A percentile compares a stretch with the other conserved stretches of the same genome.
These are phyloP conservation scores for Pseudeuparius sepicola DNA, from an alignment of 2,888 invertebrate species.

Conservation along the genomic window DNA sequence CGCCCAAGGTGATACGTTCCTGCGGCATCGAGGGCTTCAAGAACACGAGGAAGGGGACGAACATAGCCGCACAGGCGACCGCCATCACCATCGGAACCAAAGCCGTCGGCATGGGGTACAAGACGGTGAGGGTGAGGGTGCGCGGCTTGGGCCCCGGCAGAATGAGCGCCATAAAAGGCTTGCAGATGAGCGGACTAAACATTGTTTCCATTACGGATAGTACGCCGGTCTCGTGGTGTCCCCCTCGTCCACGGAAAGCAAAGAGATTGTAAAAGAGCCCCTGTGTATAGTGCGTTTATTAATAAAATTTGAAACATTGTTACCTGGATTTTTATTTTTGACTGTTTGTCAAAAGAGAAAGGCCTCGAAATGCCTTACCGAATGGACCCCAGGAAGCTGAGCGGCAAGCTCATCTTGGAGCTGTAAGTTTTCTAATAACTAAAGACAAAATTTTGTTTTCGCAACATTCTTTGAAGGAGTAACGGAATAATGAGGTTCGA, in stretches of 20 bases:
- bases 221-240: constrained; percentile 75
- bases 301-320: no score
- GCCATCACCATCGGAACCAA: constrained; percentile 67
- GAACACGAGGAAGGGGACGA: constrained; percentile 90
- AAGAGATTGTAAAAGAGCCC: constrained; percentile 64
- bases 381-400: no score
- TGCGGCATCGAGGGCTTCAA: constrained; percentile 92
- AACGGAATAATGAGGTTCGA: background rate
- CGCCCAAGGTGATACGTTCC: constrained; percentile 52
- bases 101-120: constrained; percentile 61
- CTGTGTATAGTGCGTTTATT: no score
- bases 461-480: no score
- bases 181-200: constrained; percentile 84
- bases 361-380: no score
- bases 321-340: no score
- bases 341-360: no score
- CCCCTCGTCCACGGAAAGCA: constrained; percentile 74
- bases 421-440: no score
- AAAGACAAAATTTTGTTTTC: no score
- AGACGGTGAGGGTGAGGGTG: constrained; percentile 65
- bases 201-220: constrained; percentile 89
- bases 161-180: constrained; percentile 85
- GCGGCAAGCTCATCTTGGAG: no score
- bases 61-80: constrained; percentile 92
- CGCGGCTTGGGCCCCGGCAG: constrained; percentile 83